Conservation (phyloP, 2,888 invertebrate species). For the Spicauda simplicius region DNA sequence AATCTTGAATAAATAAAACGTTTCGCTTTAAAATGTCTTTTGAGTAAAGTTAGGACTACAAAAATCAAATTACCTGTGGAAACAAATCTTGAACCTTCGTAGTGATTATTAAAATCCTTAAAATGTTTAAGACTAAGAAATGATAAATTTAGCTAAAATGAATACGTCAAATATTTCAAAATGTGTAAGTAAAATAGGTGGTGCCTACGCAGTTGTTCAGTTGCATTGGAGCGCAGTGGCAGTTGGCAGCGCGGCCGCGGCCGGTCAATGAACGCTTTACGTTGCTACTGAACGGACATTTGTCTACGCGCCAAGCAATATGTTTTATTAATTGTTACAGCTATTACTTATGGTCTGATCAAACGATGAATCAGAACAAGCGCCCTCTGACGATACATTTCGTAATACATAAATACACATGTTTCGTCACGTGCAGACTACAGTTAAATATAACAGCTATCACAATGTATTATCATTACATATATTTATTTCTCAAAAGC, state of each 20-base stretch:
- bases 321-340: conserved; percentile 34
- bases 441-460: conserved; percentile 9
- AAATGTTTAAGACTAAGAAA: too few species aligned
- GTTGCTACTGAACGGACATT: conserved; percentile 16
- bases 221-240: neutral
- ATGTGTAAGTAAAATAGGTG: too few species aligned
- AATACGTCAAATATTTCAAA: too few species aligned
- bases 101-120: neutral
- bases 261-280: conserved; percentile 33
- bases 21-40: conserved; percentile 45
- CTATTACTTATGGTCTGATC: conserved; percentile 27
- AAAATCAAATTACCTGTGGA: too few species aligned
- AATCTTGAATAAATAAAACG: conserved; percentile 63
- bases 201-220: too few species aligned
- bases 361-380: conserved; percentile 18
- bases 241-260: conserved; percentile 29
- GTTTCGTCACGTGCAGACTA: conserved; percentile 7
- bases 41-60: too few species aligned
- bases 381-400: conserved; percentile 26
- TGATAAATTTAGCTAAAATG: too few species aligned
- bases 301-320: conserved; percentile 34
- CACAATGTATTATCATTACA: neutral
- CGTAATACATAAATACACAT: conserved; percentile 26
- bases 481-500: neutral
- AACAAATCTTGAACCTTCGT: too few species aligned